Percentiles rank a stretch among this genome's conserved stretches.
These are phyloP conservation scores for Caretta caretta DNA, from an alignment of 2,113 vertebrate genomes.

Conservation along the genomic window DNA sequence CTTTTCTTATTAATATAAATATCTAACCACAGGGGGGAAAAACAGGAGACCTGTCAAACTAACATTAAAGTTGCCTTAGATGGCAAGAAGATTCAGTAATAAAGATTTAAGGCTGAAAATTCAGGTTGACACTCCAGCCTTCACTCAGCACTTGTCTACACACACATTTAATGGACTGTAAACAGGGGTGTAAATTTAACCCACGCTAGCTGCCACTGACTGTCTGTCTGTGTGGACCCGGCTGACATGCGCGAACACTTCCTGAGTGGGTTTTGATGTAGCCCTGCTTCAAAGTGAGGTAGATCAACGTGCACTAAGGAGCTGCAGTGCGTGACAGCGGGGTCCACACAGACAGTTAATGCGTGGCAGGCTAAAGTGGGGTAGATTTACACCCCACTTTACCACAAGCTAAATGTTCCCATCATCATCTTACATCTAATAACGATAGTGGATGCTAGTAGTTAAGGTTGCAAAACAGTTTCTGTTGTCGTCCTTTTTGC, in stretches of 20 bases:
- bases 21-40: conserved; percentile 28
- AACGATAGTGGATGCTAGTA: background rate
- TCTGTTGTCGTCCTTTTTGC: fast-evolving
- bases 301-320: background rate
- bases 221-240: background rate
- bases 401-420: background rate
- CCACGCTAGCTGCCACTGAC: background rate
- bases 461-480: background rate
- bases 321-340: no score
- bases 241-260: background rate
- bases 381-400: background rate
- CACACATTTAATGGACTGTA: background rate
- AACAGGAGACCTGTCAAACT: background rate
- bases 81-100: background rate
- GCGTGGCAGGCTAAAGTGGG: no score
- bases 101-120: background rate
- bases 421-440: background rate
- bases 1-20: conserved; percentile 32
- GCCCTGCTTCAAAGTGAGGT: background rate
- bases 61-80: background rate
- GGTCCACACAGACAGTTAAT: background rate
- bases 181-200: background rate
- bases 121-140: background rate
- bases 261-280: background rate
- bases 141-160: background rate